Base-by-base conservation (phyloP, 1,140 invertebrate genomes). In the Notospermus geniculatus region DNA sequence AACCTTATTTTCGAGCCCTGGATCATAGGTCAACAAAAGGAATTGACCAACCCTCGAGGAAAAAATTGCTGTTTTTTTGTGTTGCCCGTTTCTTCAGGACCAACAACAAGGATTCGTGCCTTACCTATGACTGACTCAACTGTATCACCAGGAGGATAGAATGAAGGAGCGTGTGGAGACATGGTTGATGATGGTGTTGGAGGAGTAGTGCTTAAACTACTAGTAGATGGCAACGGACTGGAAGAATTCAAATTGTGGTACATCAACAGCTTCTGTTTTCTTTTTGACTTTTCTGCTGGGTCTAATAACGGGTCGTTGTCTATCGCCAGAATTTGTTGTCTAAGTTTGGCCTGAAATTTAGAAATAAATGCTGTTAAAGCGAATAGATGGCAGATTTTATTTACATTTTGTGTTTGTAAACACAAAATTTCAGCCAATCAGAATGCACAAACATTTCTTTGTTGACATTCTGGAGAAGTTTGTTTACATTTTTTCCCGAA, bases 101-200 rank as follows among this genome's bases (percentile, higher is more conserved):
- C n/a, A n/a, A n/a, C n/a, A n/a, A n/a, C n/a, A n/a, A 36, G 4
- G 32, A 36, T 15, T 36, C 4, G 19, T n/a, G 11, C 81, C 85
- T 85, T 77, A 89, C 88, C 88, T 63, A 90, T 85, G 67, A 89
- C 87, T 70, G 88, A 89, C 74, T 89, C 88, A 28, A 90, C 88
- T 11, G 88, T 88, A 70, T 90, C 88, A 46, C 85, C 86, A 23
- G 84, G 80, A 62, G 86, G 85, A 74, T 85, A 83, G 68, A 83
- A 87, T 22, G 85, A 83, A 63, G 81, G 83, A n/a, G 86, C 86
- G 52, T 86, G 74, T 22, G 85, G 84, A 28, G 86, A 85, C 66
- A 87, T 83, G 73, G 82, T 82, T 65, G 83, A 84, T 78, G 65
- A 59, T n/a, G 77, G 80, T 66, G 74, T 65, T 55, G 66, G 60